Evolutionary conservation across 2,888 invertebrate genomes (phyloP), one percentile per base, ranked within the genome.

Genomic region (Didymodactylos carnosus): DNA sequence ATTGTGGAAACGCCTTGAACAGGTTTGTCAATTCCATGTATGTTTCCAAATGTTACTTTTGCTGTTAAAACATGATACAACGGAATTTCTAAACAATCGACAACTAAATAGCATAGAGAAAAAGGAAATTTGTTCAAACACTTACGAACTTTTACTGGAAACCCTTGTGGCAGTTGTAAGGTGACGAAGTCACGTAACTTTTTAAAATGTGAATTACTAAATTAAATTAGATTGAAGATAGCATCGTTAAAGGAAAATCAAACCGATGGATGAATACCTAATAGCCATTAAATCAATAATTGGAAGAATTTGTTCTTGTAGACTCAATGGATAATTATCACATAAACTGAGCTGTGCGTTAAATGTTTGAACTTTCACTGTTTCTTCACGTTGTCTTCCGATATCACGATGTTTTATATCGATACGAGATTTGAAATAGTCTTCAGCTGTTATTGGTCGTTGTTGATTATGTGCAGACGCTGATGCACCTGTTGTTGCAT

Each of bases 131-230:
- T 25, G 25, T 23, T 23, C 25, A n/a, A n/a, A n/a, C 19, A 76
- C 80, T 79, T 82, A 91, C 92, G 92, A 79, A 95, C 93, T 87
- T 94, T 95, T 72, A 94, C 91, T 46, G 95, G 94, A 85, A 95
- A 95, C 25, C 95, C 97, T 74, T 94, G 87, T 1, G 97, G 97
- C 79, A 98, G 86, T 85, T 97, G 97, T 88, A 97, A 90, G 80
- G 94, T 94, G 78, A 98, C 92, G 85, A 98, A 98, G 85, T 97
- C 93, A 83, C 92, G 91, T 77, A 98, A 86, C 85, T 95, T 94
- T 78, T 92, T 91, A 86, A 98, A 97, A 86, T 97, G 95, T 39
- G 94, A 91, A 80, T 93, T 94, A 75, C 92, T 93, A 84, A 94
- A 91, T 23, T 95, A 92, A 95, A 98, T 97, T 76, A 98, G 87